Base-by-base conservation (phyloP, 2,797 vertebrate genomes). In the Poeciliopsis presidionis region DNA sequence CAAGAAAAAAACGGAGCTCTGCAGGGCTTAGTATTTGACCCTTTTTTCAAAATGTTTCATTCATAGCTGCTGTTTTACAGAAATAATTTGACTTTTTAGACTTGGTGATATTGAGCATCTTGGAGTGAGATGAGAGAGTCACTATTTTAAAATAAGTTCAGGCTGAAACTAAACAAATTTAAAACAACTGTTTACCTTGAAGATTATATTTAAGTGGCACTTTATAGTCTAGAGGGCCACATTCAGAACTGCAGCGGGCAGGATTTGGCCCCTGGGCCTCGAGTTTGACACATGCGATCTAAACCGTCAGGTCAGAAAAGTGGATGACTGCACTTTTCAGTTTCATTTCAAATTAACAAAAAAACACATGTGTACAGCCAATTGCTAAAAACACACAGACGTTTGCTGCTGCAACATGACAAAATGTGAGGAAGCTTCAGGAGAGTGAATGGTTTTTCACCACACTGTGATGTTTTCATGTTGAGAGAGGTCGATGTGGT, bases 401-500 rank as follows among this genome's bases (percentile, higher is more conserved):
- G 39, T 45, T 45, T 45, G 0, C 1, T n/a, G 22, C 25, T 45
- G 14, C 41, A 43, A 13, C 43, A 8, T 3, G 39, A n/a, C 59
- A 63, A 63, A 63, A 33, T 63, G 30, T 63, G 61, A 18, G 36
- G 14, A 45, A 45, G 22, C n/a, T n/a, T 14, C 25, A 45, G 25
- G 25, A 45, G 25, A 7, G 5, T 14, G 22, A 45, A 69, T 2
- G 25, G 2, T 2, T 41, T 70, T 14, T 22, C 22, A 12, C 36
- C 36, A 22, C 9, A 41, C 63, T 67, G 41, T 67, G 2, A 72
- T 59, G 47, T 78, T 61, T 80, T 5, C 28, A 20, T 7, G n/a
- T 30, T 61, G 5, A 77, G 71, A 33, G 25, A 73, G 63, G 53
- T 67, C n/a, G 36, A 1, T 80, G 16, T 77, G 80, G 74, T 46